These are phyloP conservation scores for Ennomos quercinarius DNA, from an alignment of 2,888 invertebrate genomes.

Conservation along the genomic window DNA sequence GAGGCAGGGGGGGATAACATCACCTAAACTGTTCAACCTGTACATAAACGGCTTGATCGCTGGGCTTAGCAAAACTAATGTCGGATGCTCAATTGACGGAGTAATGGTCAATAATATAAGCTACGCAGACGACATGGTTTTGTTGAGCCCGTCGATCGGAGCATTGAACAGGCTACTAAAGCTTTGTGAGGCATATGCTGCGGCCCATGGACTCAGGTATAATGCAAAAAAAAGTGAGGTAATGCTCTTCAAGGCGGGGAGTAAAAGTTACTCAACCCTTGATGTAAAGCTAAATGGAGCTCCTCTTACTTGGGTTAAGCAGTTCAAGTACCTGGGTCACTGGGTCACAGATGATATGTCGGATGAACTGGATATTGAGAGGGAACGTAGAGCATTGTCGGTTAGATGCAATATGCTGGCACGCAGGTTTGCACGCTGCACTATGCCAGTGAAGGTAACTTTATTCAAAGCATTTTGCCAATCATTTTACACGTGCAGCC, in stretches of 20 bases:
- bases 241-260: no score
- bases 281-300: no score
- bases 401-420: constrained; percentile 42
- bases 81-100: background rate
- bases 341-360: no score
- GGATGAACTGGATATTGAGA: background rate
- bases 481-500: background rate
- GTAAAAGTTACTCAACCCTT: no score
- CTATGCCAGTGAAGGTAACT: constrained; percentile 6
- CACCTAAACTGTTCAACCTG: constrained; percentile 6
- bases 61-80: background rate
- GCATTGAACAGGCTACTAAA: no score
- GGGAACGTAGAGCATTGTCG: constrained; percentile 46
- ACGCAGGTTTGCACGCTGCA: constrained; percentile 21
- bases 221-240: no score
- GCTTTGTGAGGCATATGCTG: no score
- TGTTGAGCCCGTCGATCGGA: no score
- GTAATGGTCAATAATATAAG: background rate
- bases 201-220: no score
- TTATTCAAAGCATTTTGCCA: background rate
- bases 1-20: constrained; percentile 18
- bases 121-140: constrained; percentile 1
- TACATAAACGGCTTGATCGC: background rate
- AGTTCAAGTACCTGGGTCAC: no score
- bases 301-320: no score